Conservation (phyloP, 2,797 vertebrate genomes). For the Salmo trutta region DNA sequence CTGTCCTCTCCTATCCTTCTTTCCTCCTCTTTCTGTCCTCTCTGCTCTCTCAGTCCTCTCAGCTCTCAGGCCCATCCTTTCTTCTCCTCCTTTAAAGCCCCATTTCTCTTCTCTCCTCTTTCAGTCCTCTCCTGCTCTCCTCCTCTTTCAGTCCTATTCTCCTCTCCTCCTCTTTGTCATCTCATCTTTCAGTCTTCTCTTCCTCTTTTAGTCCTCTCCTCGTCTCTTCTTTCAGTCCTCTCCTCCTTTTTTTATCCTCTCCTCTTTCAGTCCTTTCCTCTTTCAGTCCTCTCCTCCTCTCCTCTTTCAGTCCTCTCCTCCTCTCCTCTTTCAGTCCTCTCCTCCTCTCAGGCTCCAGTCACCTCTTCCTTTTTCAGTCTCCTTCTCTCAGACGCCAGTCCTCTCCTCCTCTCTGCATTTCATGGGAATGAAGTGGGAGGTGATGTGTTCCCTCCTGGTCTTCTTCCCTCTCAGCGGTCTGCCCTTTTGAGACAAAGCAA, state of each 20-base stretch:
- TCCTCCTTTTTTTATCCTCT: neutral
- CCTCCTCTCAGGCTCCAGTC: neutral
- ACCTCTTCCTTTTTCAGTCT: neutral
- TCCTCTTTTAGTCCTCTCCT: neutral
- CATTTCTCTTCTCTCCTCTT: too few relatives aligned
- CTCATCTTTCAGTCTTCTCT: neutral
- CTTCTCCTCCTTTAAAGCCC: too few relatives aligned
- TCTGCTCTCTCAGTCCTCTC: neutral
- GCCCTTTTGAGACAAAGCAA: slow-evolving; percentile 93
- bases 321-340: slow-evolving; percentile 59
- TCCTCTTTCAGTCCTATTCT: neutral
- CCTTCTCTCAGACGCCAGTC: slow-evolving; percentile 56
- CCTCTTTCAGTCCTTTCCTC: neutral
- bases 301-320: slow-evolving; percentile 69
- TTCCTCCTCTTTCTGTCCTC: neutral
- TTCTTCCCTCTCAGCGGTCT: slow-evolving; percentile 88
- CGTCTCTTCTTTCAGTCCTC: neutral
- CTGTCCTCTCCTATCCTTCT: neutral
- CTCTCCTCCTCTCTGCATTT: slow-evolving; percentile 87
- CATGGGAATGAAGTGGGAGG: slow-evolving; percentile 96
- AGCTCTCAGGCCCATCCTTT: too few relatives aligned
- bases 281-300: neutral
- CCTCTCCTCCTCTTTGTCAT: too few relatives aligned
- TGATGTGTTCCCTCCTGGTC: slow-evolving; percentile 89
- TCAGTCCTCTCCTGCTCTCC: neutral